These are phyloP conservation scores for Cryptosula pallasiana DNA, from an alignment of 2,888 invertebrate species.

Conservation along the genomic window DNA sequence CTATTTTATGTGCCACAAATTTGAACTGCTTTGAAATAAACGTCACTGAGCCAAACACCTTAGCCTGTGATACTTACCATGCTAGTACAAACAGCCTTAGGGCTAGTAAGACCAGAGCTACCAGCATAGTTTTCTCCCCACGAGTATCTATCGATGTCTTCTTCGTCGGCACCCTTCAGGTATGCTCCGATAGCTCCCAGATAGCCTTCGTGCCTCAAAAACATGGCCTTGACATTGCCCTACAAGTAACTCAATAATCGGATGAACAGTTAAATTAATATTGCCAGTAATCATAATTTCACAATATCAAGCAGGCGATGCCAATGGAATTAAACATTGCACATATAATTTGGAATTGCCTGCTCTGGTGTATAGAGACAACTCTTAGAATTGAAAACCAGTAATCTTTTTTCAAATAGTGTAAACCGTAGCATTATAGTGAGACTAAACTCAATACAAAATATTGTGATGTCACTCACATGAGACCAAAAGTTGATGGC, in stretches of 20 bases:
- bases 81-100: background rate
- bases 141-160: conserved; percentile 54
- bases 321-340: too few species aligned
- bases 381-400: too few species aligned
- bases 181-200: conserved; percentile 68
- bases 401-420: too few species aligned
- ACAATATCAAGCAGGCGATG: too few species aligned
- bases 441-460: background rate
- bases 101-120: conserved; percentile 50
- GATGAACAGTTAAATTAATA: too few species aligned
- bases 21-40: too few species aligned
- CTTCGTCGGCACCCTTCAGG: conserved; percentile 62
- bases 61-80: conserved; percentile 3
- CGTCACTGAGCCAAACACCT: too few species aligned
- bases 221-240: conserved; percentile 63
- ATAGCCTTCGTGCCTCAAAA: conserved; percentile 67
- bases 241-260: too few species aligned
- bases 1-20: too few species aligned
- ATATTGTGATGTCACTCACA: conserved; percentile 36
- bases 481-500: conserved; percentile 67
- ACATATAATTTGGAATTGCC: too few species aligned
- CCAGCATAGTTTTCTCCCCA: conserved; percentile 68
- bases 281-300: too few species aligned
- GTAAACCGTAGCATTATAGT: background rate
- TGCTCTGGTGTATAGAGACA: too few species aligned